phyloP scores from a whole-genome alignment of 2,888 invertebrate species.

The Altica lythri region DNA sequence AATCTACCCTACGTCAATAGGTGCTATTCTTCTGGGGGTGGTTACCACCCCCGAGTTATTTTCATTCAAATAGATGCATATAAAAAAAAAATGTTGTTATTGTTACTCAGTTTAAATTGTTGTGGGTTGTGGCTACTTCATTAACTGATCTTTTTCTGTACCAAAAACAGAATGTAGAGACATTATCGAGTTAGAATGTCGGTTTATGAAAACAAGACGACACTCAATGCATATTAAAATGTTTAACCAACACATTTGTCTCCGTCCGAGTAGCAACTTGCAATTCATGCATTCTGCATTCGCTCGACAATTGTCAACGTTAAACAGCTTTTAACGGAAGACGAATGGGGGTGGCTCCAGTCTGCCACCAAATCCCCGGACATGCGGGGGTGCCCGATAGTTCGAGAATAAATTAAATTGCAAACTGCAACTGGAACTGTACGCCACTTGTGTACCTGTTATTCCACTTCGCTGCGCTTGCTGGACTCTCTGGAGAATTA shows the following conservation, averaged over 20 bases:
- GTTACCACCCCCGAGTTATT: too few relatives aligned
- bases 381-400: slow-evolving; percentile 35
- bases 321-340: slow-evolving; percentile 42
- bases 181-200: slow-evolving; percentile 3
- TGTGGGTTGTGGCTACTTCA: too few relatives aligned
- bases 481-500: slow-evolving; percentile 29
- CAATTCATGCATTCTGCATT: slow-evolving; percentile 24
- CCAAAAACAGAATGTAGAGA: slow-evolving; percentile 4
- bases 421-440: slow-evolving; percentile 36
- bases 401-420: slow-evolving; percentile 48
- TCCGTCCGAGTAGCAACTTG: slow-evolving; percentile 17
- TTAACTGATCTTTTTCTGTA: too few relatives aligned
- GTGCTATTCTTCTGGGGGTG: too few relatives aligned
- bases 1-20: too few relatives aligned
- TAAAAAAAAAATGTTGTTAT: too few relatives aligned
- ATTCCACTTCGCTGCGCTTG: slow-evolving; percentile 40
- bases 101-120: too few relatives aligned
- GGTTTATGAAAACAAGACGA: slow-evolving; percentile 12
- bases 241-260: slow-evolving; percentile 27
- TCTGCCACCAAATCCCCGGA: background rate
- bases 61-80: too few relatives aligned
- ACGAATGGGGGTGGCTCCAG: slow-evolving; percentile 33
- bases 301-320: slow-evolving; percentile 42
- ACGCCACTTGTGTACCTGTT: slow-evolving; percentile 46
- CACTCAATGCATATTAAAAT: slow-evolving; percentile 23